Evolutionary conservation across 2,113 vertebrate species (phyloP), one percentile per base, ranked within the genome.

Genomic region (Dendrocopos noguchii): DNA sequence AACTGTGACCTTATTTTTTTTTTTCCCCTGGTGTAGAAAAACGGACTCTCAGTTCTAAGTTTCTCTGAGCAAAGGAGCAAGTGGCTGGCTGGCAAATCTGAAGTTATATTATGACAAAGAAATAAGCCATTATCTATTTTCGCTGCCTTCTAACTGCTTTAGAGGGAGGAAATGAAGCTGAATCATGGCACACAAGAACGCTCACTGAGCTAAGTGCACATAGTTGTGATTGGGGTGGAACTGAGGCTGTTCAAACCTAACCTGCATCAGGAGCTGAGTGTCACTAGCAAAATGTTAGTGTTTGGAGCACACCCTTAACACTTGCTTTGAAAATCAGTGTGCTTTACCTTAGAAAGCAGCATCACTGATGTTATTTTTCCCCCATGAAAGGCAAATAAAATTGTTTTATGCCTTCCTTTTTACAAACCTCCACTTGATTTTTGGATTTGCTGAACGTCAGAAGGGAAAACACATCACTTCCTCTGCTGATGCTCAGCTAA

Each of bases 291-390:
- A 82, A 72, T 44, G 14, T 25, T 80, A 34, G 36, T n/a, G 50
- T 87, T 82, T 76, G 21, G 67, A 88, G 78, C 52, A 75, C 57
- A 20, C 18, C 74, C 53, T 28, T 1, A 84, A 28, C 61, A 50
- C 53, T 78, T 75, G 46, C 84, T 94, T 93, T 88, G 46, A 93
- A 94, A 91, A 36, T 17, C 2, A 36, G 22, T 65, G 33, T 78
- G n/a, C 24, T 89, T 95, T 82, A 83, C 89, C 79, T 92, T 88
- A 73, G 70, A 64, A 86, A 71, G 57, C 52, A 87, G 18, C 59
- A 33, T 12, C 79, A 56, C 66, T 80, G 65, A 53, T 87, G 15
- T 42, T 10, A 13, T 15, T 56, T 56, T 85, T 76, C 65, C 7
- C 2, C 50, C 24, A 9, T 80, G 65, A 88, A 85, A 80, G 57